A percentile compares a stretch with the other conserved stretches of the same genome.
Conservation (phyloP, 2,797 vertebrate genomes). For the Ispidina lecontei region DNA sequence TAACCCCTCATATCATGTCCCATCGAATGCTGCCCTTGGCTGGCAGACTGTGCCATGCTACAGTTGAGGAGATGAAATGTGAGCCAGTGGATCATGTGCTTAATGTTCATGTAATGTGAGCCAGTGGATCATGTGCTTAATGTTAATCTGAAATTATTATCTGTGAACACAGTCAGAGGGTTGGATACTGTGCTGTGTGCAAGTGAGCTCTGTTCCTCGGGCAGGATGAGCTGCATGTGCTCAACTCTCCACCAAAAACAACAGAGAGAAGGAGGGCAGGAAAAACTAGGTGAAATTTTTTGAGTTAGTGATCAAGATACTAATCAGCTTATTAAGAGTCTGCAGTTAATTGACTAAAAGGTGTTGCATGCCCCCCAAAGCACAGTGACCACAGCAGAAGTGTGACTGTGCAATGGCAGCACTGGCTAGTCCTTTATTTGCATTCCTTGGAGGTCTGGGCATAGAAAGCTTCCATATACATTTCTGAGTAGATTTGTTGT, state of each 20-base stretch:
- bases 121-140: constrained; percentile 28
- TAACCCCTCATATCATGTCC: constrained; percentile 57
- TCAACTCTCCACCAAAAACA: not conserved
- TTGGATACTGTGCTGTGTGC: not conserved
- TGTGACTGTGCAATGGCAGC: rapidly evolving
- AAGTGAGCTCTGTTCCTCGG: not conserved
- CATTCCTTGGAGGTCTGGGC: not conserved
- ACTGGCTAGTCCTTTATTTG: not conserved
- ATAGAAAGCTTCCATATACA: not conserved
- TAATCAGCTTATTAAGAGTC: not conserved
- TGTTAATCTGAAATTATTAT: constrained; percentile 46
- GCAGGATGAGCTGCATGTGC: not conserved
- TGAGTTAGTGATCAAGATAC: not conserved
- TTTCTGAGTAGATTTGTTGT: not conserved
- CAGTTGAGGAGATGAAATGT: not conserved
- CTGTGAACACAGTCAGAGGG: not conserved
- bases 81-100: constrained; percentile 22
- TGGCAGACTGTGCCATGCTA: not conserved
- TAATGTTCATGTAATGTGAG: constrained; percentile 6
- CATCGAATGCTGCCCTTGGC: constrained; percentile 22
- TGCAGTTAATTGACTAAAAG: not conserved
- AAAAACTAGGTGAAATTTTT: not conserved
- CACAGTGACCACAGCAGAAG: not conserved
- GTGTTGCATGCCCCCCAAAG: not conserved
- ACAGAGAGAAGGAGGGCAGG: not conserved